Base-by-base conservation (phyloP, 1,140 invertebrate species). In the Leptinotarsa defecta region DNA sequence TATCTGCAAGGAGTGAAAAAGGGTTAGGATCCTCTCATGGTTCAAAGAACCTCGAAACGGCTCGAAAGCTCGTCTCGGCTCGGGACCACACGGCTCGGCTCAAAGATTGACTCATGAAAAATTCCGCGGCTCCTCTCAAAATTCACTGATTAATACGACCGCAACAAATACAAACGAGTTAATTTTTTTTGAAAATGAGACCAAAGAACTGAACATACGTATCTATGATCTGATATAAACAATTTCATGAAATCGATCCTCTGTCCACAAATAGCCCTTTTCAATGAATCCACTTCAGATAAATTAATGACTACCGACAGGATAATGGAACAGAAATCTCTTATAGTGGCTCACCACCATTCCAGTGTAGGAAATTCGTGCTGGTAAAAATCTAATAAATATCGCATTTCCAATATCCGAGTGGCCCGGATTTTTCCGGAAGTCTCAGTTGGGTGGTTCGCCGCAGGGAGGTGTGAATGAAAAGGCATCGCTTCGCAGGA, bases 351-450 rank as follows among this genome's bases (percentile, higher is more conserved):
- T 27, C 48, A 20, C 8, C 27, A 17, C 24, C 43, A n/a, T 48
- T 52, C 49, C 63, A 68, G 76, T 52, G 52, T 49, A 81, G 80
- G 80, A 81, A 81, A 81, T 81, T 81, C 80, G 74, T 71, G 76
- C 75, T 75, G 77, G 76, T 81, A 81, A 81, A 81, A 81, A 80
- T 81, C 78, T 81, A 81, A 81, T 81, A 81, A 81, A 81, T 81
- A 81, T 80, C 80, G 72, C 80, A 80, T 81, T 81, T 79, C 80
- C 80, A 80, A 81, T 81, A 81, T 81, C 80, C 80, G 80, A 79
- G 75, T 73, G 74, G 77, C 68, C 74, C 71, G 76, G 70, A 70
- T 74, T 78, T 78, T 76, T 80, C 80, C 80, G 80, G 80, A 81
- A 80, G 76, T 77, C 74, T 76, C 71, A 67, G 75, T 73, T 43